A percentile compares a stretch with the other conserved stretches of the same genome.
These are phyloP conservation scores for Stegastes partitus DNA, from an alignment of 2,113 vertebrate species.

Conservation along the genomic window DNA sequence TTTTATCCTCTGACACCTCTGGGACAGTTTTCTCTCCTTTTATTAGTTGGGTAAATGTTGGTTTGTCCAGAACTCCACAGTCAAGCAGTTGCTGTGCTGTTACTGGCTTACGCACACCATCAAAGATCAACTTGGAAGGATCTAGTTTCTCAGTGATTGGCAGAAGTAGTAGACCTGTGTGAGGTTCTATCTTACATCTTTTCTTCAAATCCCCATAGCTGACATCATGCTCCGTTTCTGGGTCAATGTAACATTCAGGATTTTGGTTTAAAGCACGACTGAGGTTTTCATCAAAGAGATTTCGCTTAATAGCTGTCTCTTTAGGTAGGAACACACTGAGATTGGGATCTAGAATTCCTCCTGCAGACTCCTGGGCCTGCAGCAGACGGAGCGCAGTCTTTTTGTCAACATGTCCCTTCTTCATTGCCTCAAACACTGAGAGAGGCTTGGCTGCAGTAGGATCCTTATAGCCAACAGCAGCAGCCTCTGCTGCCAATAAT, in stretches of 20 bases:
- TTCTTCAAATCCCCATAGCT: constrained; percentile 89
- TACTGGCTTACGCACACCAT: constrained; percentile 88
- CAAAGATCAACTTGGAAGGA: constrained; percentile 89
- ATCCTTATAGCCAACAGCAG: constrained; percentile 91
- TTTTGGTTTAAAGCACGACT: constrained; percentile 85
- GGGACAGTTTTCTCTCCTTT: constrained; percentile 89
- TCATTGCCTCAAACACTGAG: constrained; percentile 90
- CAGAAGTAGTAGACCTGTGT: constrained; percentile 90
- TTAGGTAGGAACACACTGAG: constrained; percentile 93
- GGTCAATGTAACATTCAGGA: constrained; percentile 91
- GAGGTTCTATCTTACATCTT: constrained; percentile 89
- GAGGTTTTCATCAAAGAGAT: constrained; percentile 90
- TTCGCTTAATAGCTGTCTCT: constrained; percentile 89
- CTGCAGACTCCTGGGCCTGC: constrained; percentile 92
- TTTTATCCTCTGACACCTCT: constrained; percentile 87
- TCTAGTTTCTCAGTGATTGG: constrained; percentile 86
- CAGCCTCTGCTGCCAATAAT: constrained; percentile 92
- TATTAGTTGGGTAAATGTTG: constrained; percentile 86
- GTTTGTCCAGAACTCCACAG: constrained; percentile 88
- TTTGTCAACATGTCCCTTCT: constrained; percentile 89
- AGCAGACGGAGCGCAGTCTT: constrained; percentile 89
- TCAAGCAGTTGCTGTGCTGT: constrained; percentile 86
- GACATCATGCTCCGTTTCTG: constrained; percentile 85
- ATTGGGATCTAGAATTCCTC: constrained; percentile 93
- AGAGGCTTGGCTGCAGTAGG: constrained; percentile 87